Evolutionary conservation across 2,888 invertebrate genomes (phyloP).

Genomic region (Dyspetes luteomarginatus): DNA sequence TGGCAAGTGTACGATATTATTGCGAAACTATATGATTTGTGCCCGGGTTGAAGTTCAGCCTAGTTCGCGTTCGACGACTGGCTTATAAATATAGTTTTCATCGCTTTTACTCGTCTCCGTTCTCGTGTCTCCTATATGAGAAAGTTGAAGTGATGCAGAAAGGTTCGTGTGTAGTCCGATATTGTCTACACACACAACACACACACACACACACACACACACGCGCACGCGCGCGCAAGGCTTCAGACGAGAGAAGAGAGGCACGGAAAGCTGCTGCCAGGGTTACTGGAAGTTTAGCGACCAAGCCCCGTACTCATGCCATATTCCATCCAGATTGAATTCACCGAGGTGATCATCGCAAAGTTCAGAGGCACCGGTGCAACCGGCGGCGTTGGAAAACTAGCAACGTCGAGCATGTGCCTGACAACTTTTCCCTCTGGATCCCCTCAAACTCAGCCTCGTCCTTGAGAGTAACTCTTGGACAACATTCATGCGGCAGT

Average conservation of each 20-base stretch:
- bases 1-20: slow-evolving; percentile 56
- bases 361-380: slow-evolving; percentile 53
- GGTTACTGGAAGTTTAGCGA: slow-evolving; percentile 48
- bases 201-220: neutral
- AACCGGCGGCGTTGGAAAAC: slow-evolving; percentile 27
- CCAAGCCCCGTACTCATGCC: slow-evolving; percentile 41
- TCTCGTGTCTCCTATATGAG: neutral
- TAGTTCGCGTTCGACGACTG: slow-evolving; percentile 42
- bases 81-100: slow-evolving; percentile 59
- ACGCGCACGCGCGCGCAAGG: slow-evolving; percentile 20
- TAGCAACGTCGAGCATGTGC: neutral
- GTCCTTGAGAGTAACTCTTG: slow-evolving; percentile 17
- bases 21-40: slow-evolving; percentile 37
- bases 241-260: slow-evolving; percentile 44
- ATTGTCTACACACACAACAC: slow-evolving; percentile 8
- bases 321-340: slow-evolving; percentile 55
- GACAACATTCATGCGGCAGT: slow-evolving; percentile 31
- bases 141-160: slow-evolving; percentile 49
- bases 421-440: neutral
- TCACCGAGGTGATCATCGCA: slow-evolving; percentile 59
- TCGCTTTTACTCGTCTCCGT: slow-evolving; percentile 19
- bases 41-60: slow-evolving; percentile 28
- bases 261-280: slow-evolving; percentile 39
- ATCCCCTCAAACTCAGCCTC: neutral
- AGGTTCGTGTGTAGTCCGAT: slow-evolving; percentile 43